phyloP scores from a whole-genome alignment of 2,888 invertebrate genomes.

The Osmoderma eremita region DNA sequence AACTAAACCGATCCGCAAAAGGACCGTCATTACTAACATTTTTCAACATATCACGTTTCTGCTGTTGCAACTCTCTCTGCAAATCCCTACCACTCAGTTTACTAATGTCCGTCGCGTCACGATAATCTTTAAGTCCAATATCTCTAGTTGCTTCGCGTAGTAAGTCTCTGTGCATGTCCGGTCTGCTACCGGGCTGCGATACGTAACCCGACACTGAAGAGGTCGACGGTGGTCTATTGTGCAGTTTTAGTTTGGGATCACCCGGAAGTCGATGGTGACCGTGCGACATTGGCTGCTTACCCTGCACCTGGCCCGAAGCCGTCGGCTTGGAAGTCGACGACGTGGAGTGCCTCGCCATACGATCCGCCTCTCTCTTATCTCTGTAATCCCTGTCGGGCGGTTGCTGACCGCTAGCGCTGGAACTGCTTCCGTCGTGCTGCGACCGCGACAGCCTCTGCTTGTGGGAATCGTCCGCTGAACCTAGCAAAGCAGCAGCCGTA shows the following conservation, averaged over 20 bases:
- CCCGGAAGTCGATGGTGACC: conserved; percentile 51
- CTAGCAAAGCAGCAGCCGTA: conserved; percentile 39
- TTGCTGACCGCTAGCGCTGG: conserved; percentile 65
- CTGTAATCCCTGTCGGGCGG: conserved; percentile 71
- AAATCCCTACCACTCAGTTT: conserved; percentile 35
- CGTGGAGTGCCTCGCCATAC: conserved; percentile 63
- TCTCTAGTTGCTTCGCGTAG: conserved; percentile 58
- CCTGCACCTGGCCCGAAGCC: conserved; percentile 37
- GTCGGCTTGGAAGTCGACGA: conserved; percentile 36
- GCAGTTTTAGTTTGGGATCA: conserved; percentile 58
- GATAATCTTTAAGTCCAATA: conserved; percentile 45
- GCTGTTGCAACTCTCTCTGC: conserved; percentile 33
- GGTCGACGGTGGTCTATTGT: conserved; percentile 52
- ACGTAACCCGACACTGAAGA: conserved; percentile 38
- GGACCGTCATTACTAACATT: conserved; percentile 47
- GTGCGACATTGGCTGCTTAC: conserved; percentile 45
- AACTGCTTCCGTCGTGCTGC: conserved; percentile 56
- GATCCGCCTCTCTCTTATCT: conserved; percentile 72
- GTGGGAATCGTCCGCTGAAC: conserved; percentile 49
- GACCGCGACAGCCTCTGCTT: conserved; percentile 58
- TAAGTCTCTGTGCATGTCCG: conserved; percentile 56
- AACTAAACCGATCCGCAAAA: conserved; percentile 43
- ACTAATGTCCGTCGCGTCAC: conserved; percentile 20
- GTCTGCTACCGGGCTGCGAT: conserved; percentile 44
- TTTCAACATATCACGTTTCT: conserved; percentile 56